Evolutionary conservation across 2,888 invertebrate genomes (phyloP).

Genomic region (Xanthorhoe designata): DNA sequence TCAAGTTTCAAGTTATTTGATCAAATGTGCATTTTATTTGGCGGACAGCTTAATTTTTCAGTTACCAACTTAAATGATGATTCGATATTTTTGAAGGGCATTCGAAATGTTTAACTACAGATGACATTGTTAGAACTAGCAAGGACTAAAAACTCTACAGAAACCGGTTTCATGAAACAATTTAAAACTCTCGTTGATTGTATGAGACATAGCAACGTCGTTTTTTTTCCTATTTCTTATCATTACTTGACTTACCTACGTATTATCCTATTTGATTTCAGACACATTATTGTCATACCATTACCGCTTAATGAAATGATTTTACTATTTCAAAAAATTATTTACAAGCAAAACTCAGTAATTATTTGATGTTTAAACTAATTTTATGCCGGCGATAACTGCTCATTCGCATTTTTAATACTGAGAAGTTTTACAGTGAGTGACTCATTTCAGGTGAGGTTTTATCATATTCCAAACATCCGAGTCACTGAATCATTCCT

Average conservation of each 20-base stretch:
- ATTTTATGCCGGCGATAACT: slow-evolving; percentile 17
- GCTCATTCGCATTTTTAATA: slow-evolving; percentile 12
- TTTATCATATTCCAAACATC: slow-evolving; percentile 30
- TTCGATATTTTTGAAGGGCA: background rate
- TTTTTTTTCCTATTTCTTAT: background rate
- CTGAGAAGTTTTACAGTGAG: slow-evolving; percentile 27
- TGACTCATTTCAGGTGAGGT: slow-evolving; percentile 37
- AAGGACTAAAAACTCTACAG: background rate
- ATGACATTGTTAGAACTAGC: background rate
- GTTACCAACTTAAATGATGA: background rate
- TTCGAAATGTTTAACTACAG: background rate
- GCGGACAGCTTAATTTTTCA: no score
- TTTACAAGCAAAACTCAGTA: background rate
- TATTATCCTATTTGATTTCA: background rate
- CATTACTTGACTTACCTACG: background rate
- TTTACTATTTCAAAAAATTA: background rate
- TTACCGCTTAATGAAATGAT: background rate
- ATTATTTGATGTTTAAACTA: slow-evolving; percentile 9
- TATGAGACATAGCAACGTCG: no score
- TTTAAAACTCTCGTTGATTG: background rate
- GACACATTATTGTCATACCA: background rate
- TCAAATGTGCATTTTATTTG: no score
- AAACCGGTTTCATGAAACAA: background rate
- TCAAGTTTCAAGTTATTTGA: no score
- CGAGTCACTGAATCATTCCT: slow-evolving; percentile 21